Evolutionary conservation across 1,140 invertebrate genomes (phyloP), one percentile per base, ranked within the genome.

Genomic region (Cyphomyrmex costatus): DNA sequence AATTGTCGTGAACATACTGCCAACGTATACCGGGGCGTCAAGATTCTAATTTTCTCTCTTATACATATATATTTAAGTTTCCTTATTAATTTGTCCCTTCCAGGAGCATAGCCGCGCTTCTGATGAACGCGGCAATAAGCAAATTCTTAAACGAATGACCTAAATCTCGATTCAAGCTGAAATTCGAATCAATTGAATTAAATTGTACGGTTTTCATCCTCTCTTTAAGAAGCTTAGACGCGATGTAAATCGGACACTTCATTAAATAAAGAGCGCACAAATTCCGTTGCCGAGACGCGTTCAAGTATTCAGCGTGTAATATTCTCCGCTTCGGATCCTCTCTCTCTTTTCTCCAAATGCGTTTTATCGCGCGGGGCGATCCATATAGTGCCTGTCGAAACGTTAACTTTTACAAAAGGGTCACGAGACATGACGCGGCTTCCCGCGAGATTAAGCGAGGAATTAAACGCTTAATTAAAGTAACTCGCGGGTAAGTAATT

Each of bases 391-490:
- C 49, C 3, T 30, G 79, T 83, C 79, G 79, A 82, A 82, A 82
- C 36, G 51, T 19, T 53, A 14, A 60, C 79, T 82, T 68, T 82
- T 19, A 24, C 53, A 30, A n/a, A n/a, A 14, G 46, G 63, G 46
- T 30, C 30, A 30, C 36, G 33, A 73, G 36, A 83, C 74, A 42
- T 85, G 84, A 85, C 76, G 76, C 58, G 65, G 53, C 53, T 42
- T 36, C 51, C 27, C 65, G 27, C 14, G 27, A 27, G 85, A 82
- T 86, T 83, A 82, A 66, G 63, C 42, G 85, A 82, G 61, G 65
- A 86, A 82, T 86, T 71, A 86, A 86, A 61, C 77, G 65, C 53
- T 83, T 83, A 83, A 86, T 86, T 86, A 86, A 86, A 60, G 65
- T 80, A 83, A 83, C 79, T 61, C 10, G 68, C 36, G 36, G 66